phyloP scores from a whole-genome alignment of 2,888 invertebrate species.

The Dorcus hopei region DNA sequence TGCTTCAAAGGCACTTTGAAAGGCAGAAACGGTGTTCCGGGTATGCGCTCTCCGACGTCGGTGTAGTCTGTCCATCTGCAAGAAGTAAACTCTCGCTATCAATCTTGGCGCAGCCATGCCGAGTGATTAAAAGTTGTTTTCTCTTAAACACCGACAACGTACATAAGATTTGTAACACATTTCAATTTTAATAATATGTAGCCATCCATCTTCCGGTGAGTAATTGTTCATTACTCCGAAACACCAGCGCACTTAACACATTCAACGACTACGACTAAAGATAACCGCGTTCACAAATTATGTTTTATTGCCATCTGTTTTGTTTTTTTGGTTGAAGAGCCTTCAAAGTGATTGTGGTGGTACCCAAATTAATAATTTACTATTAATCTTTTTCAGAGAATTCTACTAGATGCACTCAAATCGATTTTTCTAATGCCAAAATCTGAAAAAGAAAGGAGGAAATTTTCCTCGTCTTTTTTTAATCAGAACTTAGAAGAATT shows the following conservation, averaged over 20 bases:
- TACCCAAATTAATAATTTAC: no score
- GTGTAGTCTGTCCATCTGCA: slow-evolving; percentile 64
- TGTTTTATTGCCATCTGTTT: no score
- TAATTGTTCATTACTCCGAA: slow-evolving; percentile 10
- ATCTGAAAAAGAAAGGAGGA: no score
- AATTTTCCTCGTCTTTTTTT: no score
- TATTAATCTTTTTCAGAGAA: no score
- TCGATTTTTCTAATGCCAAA: no score
- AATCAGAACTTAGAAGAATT: no score
- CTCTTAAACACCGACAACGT: slow-evolving; percentile 21
- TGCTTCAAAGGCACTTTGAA: slow-evolving; percentile 71
- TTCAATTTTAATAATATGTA: slow-evolving; percentile 13
- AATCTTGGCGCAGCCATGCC: slow-evolving; percentile 18
- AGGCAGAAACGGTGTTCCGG: slow-evolving; percentile 66
- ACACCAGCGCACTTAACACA: neutral
- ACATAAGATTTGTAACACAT: slow-evolving; percentile 16
- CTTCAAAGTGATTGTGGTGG: no score
- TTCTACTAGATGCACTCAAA: no score
- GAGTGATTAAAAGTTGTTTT: slow-evolving; percentile 20
- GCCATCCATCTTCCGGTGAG: slow-evolving; percentile 12
- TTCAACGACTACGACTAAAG: neutral
- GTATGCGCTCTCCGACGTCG: slow-evolving; percentile 61
- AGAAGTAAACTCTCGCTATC: slow-evolving; percentile 26
- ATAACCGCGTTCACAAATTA: neutral
- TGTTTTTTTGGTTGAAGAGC: no score